A percentile compares a stretch with the other conserved stretches of the same genome.
These are phyloP conservation scores for Stenolophus ochropezus DNA, from an alignment of 2,888 invertebrate genomes.

Conservation along the genomic window DNA sequence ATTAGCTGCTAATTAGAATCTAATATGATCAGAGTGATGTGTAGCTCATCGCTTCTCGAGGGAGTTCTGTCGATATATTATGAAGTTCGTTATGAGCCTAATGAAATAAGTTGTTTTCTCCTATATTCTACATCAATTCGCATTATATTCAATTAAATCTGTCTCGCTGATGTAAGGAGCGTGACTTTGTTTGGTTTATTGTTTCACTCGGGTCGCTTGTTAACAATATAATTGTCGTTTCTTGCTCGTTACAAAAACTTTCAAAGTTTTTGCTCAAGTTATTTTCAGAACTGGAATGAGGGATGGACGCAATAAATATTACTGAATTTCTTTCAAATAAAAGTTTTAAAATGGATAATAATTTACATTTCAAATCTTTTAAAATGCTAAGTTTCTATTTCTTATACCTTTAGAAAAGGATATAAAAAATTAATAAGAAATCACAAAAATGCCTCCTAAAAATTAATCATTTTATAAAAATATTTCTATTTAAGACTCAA, in stretches of 20 bases:
- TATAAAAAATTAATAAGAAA: no score
- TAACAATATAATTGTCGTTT: constrained; percentile 29
- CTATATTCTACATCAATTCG: constrained; percentile 24
- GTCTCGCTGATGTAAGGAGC: constrained; percentile 12
- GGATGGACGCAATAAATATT: background rate
- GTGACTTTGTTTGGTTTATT: constrained; percentile 33
- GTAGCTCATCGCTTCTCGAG: background rate
- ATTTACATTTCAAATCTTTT: no score
- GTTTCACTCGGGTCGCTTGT: constrained; percentile 7
- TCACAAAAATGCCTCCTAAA: no score
- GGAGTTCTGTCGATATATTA: constrained; percentile 37
- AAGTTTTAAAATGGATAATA: no score
- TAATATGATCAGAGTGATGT: constrained; percentile 39
- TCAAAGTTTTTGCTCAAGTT: background rate
- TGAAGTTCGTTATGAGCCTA: constrained; percentile 17
- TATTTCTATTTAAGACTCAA: no score
- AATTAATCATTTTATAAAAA: no score
- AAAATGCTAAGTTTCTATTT: no score
- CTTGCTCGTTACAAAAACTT: constrained; percentile 8
- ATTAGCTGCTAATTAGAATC: constrained; percentile 16
- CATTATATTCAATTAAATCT: constrained; percentile 37
- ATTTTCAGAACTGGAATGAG: background rate
- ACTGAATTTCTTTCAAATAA: no score
- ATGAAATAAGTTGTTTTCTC: constrained; percentile 47
- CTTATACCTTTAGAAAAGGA: no score